Conservation (phyloP, 2,888 invertebrate species). For the Seira sanloemensis region DNA sequence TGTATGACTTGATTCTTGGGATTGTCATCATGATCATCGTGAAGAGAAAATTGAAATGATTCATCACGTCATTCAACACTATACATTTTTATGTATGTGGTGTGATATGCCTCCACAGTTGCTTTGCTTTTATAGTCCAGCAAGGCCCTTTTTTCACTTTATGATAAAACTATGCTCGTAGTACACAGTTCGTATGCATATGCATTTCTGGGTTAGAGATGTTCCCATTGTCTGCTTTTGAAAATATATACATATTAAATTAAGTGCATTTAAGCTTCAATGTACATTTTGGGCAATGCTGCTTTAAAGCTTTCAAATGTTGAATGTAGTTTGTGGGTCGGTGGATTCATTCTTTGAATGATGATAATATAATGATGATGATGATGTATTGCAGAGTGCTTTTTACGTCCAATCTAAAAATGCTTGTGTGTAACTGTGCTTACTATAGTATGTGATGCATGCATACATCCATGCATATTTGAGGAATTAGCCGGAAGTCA, state of each 20-base stretch:
- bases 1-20: conserved; percentile 31
- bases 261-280: too few relatives aligned
- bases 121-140: not conserved
- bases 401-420: not conserved
- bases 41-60: conserved; percentile 30
- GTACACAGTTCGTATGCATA: too few relatives aligned
- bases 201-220: too few relatives aligned
- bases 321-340: too few relatives aligned
- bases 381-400: not conserved
- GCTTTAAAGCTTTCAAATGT: too few relatives aligned
- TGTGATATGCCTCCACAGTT: not conserved
- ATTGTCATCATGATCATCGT: conserved; percentile 40
- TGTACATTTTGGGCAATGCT: too few relatives aligned
- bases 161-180: too few relatives aligned
- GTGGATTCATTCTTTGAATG: too few relatives aligned
- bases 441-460: not conserved
- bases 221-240: too few relatives aligned
- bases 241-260: too few relatives aligned
- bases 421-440: not conserved
- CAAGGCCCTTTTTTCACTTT: not conserved
- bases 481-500: conserved; percentile 49
- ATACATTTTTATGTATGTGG: too few relatives aligned
- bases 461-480: not conserved
- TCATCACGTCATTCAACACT: conserved; percentile 35
- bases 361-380: too few relatives aligned